Evolutionary conservation across 2,797 vertebrate genomes (phyloP), one percentile per base, ranked within the genome.

Genomic region (Spea hammondii): DNA sequence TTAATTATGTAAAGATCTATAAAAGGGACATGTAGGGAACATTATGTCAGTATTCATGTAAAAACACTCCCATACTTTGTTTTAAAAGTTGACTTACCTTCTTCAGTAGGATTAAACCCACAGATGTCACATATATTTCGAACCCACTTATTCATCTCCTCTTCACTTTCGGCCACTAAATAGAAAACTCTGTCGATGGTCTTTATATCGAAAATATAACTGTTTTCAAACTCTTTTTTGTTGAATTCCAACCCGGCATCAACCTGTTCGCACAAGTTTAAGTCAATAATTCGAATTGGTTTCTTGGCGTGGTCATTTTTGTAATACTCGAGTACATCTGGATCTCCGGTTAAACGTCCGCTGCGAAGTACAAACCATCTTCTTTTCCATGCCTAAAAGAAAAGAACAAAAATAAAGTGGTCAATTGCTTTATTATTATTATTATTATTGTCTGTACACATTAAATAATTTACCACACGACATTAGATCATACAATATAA

Each of bases 101-200:
- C 98, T 83, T 99, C 98, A 13, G 97, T 99, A 88, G 98, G 96
- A 87, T 99, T 99, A 84, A 99, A 99, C 86, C 97, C 98, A 89
- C 98, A 99, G 90, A 99, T 99, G 88, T 99, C 97, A 75, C 98
- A 99, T 89, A 99, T 98, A 87, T 93, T 95, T 84, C 96, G 95
- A 79, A 99, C 97, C 97, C 97, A 99, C 96, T 98, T 99, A 91
- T 99, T 99, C 98, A 99, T 99, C 85, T 99, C 98, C 83, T 99
- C 96, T 86, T 99, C 98, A 0, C 96, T 98, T 91, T 99, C 98
- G 44, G 98, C 98, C 85, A 99, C 98, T 89, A 99, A 89, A 91
- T 99, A 99, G 91, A 99, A 99, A 85, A 98, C 89, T 62, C 97
- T 94, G 89, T 99, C 98, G 64, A 99, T 94, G 84, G 98, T 99